Evolutionary conservation across 2,888 invertebrate species (phyloP).

Genomic region (Mythimna ferrago): DNA sequence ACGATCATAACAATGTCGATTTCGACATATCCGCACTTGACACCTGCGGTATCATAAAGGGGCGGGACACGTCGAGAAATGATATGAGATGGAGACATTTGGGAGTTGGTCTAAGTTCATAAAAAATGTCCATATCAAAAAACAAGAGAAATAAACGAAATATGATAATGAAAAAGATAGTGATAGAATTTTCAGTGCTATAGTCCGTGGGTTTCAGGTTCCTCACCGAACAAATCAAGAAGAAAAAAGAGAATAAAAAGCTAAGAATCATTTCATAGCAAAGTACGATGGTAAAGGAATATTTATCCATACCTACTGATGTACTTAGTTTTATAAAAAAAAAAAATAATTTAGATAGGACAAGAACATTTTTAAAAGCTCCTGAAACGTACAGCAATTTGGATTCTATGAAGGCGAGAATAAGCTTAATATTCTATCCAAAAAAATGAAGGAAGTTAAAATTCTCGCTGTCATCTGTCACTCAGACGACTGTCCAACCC

Average conservation of each 20-base stretch:
- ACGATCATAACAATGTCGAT: conserved; percentile 59
- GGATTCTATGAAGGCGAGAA: background rate
- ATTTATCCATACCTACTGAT: background rate
- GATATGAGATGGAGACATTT: conserved; percentile 73
- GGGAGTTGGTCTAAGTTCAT: conserved; percentile 63
- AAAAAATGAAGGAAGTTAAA: conserved; percentile 36
- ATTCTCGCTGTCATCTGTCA: conserved; percentile 61
- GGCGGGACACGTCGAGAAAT: conserved; percentile 75
- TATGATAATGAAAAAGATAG: background rate
- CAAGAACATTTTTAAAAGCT: background rate
- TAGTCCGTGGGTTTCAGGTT: too few species aligned
- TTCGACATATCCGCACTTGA: conserved; percentile 73
- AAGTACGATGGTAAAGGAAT: background rate
- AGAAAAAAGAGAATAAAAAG: background rate
- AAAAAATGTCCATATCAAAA: background rate
- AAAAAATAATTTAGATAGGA: background rate
- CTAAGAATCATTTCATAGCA: background rate
- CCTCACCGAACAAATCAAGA: background rate
- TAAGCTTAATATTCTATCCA: background rate
- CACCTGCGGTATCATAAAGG: conserved; percentile 67
- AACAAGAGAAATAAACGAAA: too few species aligned
- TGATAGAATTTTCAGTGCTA: background rate
- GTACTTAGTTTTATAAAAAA: background rate
- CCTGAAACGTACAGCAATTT: too few species aligned
- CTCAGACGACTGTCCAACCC: conserved; percentile 57